These are phyloP conservation scores for Elgaria multicarinata DNA, from an alignment of 2,113 vertebrate species.

Conservation along the genomic window DNA sequence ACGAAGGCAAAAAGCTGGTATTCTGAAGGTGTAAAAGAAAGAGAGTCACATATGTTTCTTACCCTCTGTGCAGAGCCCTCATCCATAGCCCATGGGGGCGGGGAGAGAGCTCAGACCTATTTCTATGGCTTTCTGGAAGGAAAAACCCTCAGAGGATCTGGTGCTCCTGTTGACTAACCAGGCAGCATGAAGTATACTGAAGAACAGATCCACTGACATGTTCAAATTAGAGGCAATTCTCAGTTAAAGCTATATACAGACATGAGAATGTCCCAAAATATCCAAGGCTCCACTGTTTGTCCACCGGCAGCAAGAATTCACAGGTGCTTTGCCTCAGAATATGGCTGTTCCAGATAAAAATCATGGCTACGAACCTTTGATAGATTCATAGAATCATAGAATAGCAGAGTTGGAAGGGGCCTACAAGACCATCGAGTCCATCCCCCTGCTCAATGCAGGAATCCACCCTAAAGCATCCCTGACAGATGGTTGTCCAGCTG, in stretches of 20 bases:
- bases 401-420: too few relatives aligned
- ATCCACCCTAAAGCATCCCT: too few relatives aligned
- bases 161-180: conserved; percentile 5
- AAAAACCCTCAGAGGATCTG: neutral
- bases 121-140: neutral
- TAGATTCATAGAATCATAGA: too few relatives aligned
- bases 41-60: neutral
- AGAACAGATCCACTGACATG: neutral
- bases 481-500: too few relatives aligned
- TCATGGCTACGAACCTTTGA: neutral
- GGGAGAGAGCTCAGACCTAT: neutral
- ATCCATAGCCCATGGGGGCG: neutral
- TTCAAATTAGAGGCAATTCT: neutral
- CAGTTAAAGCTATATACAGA: neutral
- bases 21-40: conserved; percentile 74
- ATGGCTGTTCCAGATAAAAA: neutral
- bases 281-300: neutral
- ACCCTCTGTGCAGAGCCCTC: neutral
- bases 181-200: neutral
- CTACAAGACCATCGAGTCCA: too few relatives aligned
- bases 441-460: too few relatives aligned
- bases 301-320: neutral
- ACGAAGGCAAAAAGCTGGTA: conserved; percentile 98
- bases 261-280: neutral
- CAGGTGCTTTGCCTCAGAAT: neutral